Evolutionary conservation across 2,888 invertebrate genomes (phyloP).

Genomic region (Lepidocyrtoides sp.): DNA sequence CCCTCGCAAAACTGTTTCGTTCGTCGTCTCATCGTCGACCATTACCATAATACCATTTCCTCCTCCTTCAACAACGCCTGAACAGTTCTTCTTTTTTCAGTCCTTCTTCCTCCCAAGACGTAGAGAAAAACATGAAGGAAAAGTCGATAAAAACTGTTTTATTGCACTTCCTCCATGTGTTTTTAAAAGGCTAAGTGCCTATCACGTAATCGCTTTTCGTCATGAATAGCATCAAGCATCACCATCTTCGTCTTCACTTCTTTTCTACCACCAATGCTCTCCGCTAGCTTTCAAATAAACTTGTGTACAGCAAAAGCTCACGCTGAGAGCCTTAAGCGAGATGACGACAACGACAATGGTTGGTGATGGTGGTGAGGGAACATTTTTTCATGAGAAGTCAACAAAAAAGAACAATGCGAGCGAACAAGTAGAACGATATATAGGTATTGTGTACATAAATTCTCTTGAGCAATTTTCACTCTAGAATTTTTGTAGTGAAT

Average conservation of each 20-base stretch:
- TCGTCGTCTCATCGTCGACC: constrained; percentile 33
- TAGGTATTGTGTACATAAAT: too few relatives aligned
- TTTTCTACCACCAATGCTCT: neutral
- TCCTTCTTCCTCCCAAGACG: neutral
- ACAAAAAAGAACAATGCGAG: constrained; percentile 34
- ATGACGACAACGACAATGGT: neutral
- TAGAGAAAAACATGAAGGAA: constrained; percentile 50
- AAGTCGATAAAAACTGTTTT: constrained; percentile 73
- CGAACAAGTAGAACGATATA: constrained; percentile 36
- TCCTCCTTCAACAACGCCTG: constrained; percentile 27
- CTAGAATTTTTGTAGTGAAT: neutral
- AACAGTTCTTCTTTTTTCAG: constrained; percentile 19
- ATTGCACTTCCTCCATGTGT: constrained; percentile 75
- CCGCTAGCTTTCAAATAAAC: constrained; percentile 16
- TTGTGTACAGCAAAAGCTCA: neutral
- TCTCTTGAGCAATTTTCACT: constrained; percentile 29
- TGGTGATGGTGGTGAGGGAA: neutral
- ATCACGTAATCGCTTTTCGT: constrained; percentile 67
- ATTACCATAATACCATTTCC: constrained; percentile 50
- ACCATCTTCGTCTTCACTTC: neutral
- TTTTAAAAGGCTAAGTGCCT: constrained; percentile 55
- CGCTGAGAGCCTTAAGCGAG: constrained; percentile 13
- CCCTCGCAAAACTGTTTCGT: neutral
- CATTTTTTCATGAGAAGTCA: constrained; percentile 28
- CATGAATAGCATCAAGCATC: constrained; percentile 54